Conservation (phyloP, 2,113 vertebrate genomes). For the Eleginops maclovinus region DNA sequence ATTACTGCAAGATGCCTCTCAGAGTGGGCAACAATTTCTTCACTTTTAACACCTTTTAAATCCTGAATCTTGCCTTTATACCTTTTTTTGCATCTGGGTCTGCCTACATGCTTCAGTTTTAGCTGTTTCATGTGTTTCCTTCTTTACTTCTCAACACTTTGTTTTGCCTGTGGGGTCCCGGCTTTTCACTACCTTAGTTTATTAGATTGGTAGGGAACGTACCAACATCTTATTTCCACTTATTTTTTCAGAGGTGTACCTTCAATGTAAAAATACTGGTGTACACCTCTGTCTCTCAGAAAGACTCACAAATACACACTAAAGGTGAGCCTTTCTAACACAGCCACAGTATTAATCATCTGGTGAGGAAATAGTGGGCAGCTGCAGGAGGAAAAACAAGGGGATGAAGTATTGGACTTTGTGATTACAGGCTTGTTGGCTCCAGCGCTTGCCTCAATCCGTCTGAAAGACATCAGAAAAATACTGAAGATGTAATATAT, state of each 20-base stretch:
- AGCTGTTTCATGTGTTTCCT: background rate
- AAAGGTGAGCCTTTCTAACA: conserved; percentile 18
- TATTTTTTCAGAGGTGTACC: background rate
- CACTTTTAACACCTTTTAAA: conserved; percentile 15
- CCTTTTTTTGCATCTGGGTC: background rate
- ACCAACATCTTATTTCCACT: conserved; percentile 16
- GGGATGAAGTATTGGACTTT: conserved; percentile 45
- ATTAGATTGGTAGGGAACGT: background rate
- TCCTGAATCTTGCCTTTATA: background rate
- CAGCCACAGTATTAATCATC: conserved; percentile 44
- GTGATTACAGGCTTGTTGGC: conserved; percentile 62
- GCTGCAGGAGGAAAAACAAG: conserved; percentile 39
- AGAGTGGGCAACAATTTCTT: conserved; percentile 86
- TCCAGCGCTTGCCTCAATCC: conserved; percentile 43
- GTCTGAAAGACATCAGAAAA: conserved; percentile 47
- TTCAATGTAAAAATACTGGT: background rate
- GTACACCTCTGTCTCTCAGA: background rate
- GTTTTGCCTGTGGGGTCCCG: background rate
- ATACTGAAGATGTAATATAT: conserved; percentile 43
- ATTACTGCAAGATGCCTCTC: conserved; percentile 99
- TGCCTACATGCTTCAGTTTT: conserved; percentile 1
- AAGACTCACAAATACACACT: conserved; percentile 1
- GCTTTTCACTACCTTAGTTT: background rate
- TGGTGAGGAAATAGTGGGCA: conserved; percentile 7
- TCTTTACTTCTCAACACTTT: background rate